Percentiles rank a stretch among this genome's conserved stretches.
Conservation (phyloP, 1,140 invertebrate genomes). For the Nebria ingens region DNA sequence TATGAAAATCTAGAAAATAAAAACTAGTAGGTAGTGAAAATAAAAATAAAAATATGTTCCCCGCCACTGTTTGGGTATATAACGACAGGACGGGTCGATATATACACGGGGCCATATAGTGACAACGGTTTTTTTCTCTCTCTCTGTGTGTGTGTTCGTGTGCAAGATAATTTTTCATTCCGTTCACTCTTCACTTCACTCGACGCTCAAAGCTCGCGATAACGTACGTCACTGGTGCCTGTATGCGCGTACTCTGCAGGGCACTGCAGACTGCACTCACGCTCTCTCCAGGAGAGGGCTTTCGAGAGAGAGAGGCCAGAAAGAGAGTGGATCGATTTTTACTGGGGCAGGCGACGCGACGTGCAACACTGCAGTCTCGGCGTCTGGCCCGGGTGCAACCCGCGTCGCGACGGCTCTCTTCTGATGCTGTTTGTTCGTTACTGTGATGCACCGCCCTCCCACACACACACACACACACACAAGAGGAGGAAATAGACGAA, state of each 20-base stretch:
- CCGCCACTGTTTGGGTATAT: too few species aligned
- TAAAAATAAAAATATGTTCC: too few species aligned
- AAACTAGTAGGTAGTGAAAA: too few species aligned
- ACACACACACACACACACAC: background rate
- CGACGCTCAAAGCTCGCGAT: too few species aligned
- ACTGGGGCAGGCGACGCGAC: background rate
- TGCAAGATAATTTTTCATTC: background rate
- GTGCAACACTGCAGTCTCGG: background rate
- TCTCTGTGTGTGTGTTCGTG: too few species aligned
- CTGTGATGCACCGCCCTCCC: background rate
- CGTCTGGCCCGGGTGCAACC: background rate
- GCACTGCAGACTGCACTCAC: too few species aligned
- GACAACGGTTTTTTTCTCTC: background rate
- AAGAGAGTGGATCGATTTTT: slow-evolving; percentile 3
- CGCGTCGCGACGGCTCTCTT: background rate
- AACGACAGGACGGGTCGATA: background rate
- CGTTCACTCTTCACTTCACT: too few species aligned
- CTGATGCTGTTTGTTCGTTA: background rate
- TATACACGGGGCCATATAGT: background rate
- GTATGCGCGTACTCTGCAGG: too few species aligned
- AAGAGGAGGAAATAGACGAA: background rate
- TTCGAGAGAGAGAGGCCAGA: too few species aligned
- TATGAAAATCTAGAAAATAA: too few species aligned
- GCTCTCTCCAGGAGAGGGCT: too few species aligned
- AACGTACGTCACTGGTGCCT: background rate